These are phyloP conservation scores for Apomyelois bistriatella DNA, from an alignment of 2,888 invertebrate species.

Conservation along the genomic window DNA sequence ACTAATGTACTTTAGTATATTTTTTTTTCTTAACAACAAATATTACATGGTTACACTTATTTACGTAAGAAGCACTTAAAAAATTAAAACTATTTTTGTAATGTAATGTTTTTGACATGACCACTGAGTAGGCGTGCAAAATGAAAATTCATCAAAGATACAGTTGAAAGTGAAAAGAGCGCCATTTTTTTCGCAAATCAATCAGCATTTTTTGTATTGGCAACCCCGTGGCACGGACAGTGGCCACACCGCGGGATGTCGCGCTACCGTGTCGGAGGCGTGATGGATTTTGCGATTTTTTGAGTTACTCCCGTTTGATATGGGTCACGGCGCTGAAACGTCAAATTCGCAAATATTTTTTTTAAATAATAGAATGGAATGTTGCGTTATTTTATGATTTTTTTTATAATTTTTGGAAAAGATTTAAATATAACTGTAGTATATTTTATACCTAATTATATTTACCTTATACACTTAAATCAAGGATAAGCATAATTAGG, in stretches of 20 bases:
- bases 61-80: no score
- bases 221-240: conserved; percentile 35
- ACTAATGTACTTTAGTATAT: no score
- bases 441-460: no score
- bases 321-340: conserved; percentile 25
- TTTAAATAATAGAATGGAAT: no score
- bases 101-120: not conserved
- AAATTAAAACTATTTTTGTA: no score
- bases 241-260: conserved; percentile 52
- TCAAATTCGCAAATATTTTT: not conserved
- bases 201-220: conserved; percentile 45
- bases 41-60: no score
- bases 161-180: conserved; percentile 52
- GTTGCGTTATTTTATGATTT: not conserved
- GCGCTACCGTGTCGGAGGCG: conserved; percentile 46
- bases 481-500: no score
- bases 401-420: no score
- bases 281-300: conserved; percentile 52
- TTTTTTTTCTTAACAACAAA: no score
- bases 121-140: conserved; percentile 64
- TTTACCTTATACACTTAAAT: no score
- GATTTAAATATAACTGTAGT: no score
- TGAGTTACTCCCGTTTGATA: conserved; percentile 34
- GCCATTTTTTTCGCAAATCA: conserved; percentile 58
- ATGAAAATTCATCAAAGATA: conserved; percentile 42